These are phyloP conservation scores for Acanthosepion lycidas DNA, from an alignment of 2,888 invertebrate species.

Conservation along the genomic window DNA sequence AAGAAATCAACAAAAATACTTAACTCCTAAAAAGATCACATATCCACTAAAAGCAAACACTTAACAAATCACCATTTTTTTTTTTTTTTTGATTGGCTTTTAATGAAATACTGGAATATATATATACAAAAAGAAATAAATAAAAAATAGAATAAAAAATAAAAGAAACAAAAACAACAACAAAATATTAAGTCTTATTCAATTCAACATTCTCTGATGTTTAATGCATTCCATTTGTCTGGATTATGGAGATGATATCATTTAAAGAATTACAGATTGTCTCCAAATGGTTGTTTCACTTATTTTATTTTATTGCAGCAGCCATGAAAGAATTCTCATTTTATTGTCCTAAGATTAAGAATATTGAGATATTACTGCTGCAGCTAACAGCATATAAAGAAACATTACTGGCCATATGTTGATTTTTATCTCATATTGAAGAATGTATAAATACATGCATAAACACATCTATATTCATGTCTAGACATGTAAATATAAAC, in stretches of 20 bases:
- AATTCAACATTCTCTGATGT: neutral
- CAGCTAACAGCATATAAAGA: neutral
- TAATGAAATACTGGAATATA: neutral
- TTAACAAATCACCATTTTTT: neutral
- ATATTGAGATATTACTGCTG: neutral
- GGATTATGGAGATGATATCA: neutral
- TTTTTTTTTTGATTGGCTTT: neutral
- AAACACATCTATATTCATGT: neutral
- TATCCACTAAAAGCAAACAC: neutral
- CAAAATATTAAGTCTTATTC: neutral
- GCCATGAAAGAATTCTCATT: constrained; percentile 14
- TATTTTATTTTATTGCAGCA: neutral
- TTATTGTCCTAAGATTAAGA: constrained; percentile 33
- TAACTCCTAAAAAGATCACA: neutral
- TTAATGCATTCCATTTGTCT: constrained; percentile 17
- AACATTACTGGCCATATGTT: neutral
- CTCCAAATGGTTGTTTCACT: neutral
- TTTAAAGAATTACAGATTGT: neutral
- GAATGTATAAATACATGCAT: neutral
- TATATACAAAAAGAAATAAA: neutral
- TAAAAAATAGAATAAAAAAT: neutral
- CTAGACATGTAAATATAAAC: neutral
- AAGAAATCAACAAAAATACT: neutral
- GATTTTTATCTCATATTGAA: neutral
- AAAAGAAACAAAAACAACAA: neutral